A percentile compares a stretch with the other conserved stretches of the same genome.
phyloP scores from a whole-genome alignment of 2,797 vertebrate genomes.

The Argya squamiceps region DNA sequence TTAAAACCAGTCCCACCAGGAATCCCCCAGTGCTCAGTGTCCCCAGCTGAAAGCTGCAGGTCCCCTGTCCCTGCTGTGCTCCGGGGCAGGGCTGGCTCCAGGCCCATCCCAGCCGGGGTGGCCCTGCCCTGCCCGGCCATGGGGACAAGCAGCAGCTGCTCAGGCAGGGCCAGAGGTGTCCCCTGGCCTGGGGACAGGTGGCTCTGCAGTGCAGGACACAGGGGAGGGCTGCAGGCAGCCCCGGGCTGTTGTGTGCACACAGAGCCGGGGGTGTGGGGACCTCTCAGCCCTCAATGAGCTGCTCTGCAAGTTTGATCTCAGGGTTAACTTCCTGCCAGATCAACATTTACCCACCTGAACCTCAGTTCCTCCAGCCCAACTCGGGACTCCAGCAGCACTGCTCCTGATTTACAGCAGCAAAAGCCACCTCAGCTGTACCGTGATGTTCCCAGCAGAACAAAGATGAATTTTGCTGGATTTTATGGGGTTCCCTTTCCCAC shows the following conservation, averaged over 20 bases:
- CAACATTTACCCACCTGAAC: background rate
- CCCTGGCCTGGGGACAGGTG: background rate
- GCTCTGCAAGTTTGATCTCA: background rate
- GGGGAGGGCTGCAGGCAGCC: background rate
- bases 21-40: fast-evolving
- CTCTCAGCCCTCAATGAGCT: fast-evolving
- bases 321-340: no score
- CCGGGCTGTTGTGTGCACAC: fast-evolving
- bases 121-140: fast-evolving
- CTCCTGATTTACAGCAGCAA: background rate
- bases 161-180: background rate
- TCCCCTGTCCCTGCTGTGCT: fast-evolving
- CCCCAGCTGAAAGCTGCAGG: background rate
- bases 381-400: fast-evolving
- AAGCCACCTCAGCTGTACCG: fast-evolving
- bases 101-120: background rate
- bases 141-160: fast-evolving
- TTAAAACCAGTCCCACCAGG: background rate
- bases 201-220: fast-evolving
- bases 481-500: fast-evolving
- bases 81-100: background rate
- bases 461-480: background rate
- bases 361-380: background rate
- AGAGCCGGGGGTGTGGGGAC: fast-evolving
- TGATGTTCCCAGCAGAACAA: background rate